phyloP scores from a whole-genome alignment of 2,888 invertebrate species.

The Oxycera nigricornis region DNA sequence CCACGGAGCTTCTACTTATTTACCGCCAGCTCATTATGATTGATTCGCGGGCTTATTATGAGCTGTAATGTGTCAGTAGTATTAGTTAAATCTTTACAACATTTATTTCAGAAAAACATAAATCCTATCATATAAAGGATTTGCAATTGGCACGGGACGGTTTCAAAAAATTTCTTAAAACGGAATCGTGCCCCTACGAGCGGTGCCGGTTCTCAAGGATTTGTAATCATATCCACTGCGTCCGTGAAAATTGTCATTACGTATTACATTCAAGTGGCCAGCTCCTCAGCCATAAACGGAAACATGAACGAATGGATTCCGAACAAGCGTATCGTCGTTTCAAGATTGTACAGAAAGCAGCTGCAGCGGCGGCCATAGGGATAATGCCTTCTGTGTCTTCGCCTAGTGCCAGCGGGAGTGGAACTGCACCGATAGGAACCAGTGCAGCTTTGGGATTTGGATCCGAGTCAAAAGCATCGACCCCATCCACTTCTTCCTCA shows the following conservation, averaged over 20 bases:
- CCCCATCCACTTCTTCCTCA: constrained; percentile 38
- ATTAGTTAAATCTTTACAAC: neutral
- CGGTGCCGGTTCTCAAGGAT: constrained; percentile 93
- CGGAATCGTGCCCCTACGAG: constrained; percentile 90
- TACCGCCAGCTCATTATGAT: too few species aligned
- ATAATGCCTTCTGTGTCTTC: neutral
- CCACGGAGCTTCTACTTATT: too few species aligned
- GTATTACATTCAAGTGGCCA: constrained; percentile 97
- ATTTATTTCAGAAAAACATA: constrained; percentile 88
- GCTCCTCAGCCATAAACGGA: constrained; percentile 95
- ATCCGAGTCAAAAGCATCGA: constrained; percentile 25
- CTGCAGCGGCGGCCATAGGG: constrained; percentile 35
- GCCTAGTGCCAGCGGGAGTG: neutral
- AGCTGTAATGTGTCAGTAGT: neutral
- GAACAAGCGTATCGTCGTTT: constrained; percentile 67
- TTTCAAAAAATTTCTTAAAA: constrained; percentile 98
- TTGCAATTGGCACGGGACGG: constrained; percentile 94
- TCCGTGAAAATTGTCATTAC: constrained; percentile 92
- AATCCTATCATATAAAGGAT: constrained; percentile 97
- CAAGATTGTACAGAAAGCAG: constrained; percentile 55
- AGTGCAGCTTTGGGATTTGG: neutral
- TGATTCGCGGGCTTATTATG: too few species aligned
- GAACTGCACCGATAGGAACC: neutral
- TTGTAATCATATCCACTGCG: constrained; percentile 98
- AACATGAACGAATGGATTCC: constrained; percentile 93